Evolutionary conservation across 1,140 invertebrate species (phyloP).

Genomic region (Plutomurus gul): DNA sequence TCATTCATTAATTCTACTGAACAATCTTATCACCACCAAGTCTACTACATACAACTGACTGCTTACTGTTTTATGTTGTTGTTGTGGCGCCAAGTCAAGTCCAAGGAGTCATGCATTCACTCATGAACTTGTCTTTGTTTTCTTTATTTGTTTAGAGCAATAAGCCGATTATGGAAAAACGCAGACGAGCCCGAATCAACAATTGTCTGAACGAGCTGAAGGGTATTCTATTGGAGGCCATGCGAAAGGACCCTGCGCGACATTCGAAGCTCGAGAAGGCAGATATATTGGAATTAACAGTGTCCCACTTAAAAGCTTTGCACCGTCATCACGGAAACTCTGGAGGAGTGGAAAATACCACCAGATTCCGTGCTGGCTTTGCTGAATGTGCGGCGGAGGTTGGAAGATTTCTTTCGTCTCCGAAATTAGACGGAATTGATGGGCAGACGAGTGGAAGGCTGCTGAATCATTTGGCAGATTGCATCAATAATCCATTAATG

Average conservation of each 20-base stretch:
- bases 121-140: constrained; percentile 49
- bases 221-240: constrained; percentile 73
- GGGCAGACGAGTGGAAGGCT: constrained; percentile 28
- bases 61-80: too few relatives aligned
- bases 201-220: constrained; percentile 84
- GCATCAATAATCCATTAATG: constrained; percentile 7
- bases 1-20: neutral
- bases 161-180: constrained; percentile 91
- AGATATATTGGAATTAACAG: constrained; percentile 76
- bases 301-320: constrained; percentile 84
- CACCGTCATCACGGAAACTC: constrained; percentile 76
- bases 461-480: constrained; percentile 32
- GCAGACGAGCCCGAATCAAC: constrained; percentile 82
- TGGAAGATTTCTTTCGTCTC: constrained; percentile 29
- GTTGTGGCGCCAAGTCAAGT: neutral
- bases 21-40: too few relatives aligned
- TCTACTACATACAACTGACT: too few relatives aligned
- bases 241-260: constrained; percentile 81
- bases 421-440: constrained; percentile 30
- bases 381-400: constrained; percentile 69
- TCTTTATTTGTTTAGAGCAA: constrained; percentile 74
- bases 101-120: neutral
- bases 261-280: constrained; percentile 92
- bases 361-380: constrained; percentile 85
- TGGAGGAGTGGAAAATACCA: constrained; percentile 73